Conservation (phyloP, 2,797 vertebrate species). For the Astyanax mexicanus region DNA sequence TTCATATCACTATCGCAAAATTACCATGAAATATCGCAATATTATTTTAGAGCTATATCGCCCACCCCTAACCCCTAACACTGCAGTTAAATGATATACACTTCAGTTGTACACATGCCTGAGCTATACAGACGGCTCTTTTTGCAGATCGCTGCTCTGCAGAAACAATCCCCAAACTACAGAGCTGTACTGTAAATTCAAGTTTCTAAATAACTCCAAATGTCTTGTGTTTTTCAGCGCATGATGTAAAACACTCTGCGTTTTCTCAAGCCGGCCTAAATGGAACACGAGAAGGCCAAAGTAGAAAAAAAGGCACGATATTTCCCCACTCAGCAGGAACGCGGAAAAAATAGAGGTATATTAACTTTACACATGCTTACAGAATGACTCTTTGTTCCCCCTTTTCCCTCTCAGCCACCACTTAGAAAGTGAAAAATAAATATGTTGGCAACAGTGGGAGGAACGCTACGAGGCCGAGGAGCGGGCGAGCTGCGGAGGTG, state of each 20-base stretch:
- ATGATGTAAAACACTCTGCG: slow-evolving; percentile 67
- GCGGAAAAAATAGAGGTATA: slow-evolving; percentile 61
- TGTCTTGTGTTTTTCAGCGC: slow-evolving; percentile 46
- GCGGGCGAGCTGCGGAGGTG: slow-evolving; percentile 72
- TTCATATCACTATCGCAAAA: no score
- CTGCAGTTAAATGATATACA: background rate
- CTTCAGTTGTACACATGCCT: background rate
- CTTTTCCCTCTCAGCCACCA: slow-evolving; percentile 70
- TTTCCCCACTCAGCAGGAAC: slow-evolving; percentile 59
- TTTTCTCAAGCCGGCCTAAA: slow-evolving; percentile 61
- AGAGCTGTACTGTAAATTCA: background rate
- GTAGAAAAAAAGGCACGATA: slow-evolving; percentile 33
- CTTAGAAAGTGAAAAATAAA: slow-evolving; percentile 78
- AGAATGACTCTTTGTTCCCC: slow-evolving; percentile 77
- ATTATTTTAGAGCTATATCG: no score
- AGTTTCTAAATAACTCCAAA: slow-evolving; percentile 20
- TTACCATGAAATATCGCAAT: no score
- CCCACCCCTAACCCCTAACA: no score
- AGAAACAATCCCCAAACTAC: background rate
- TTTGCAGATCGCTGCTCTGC: slow-evolving; percentile 7
- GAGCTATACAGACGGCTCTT: background rate
- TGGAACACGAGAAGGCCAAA: slow-evolving; percentile 54
- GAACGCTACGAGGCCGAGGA: slow-evolving; percentile 66
- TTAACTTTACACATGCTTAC: slow-evolving; percentile 69
- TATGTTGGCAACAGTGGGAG: slow-evolving; percentile 71